These are phyloP conservation scores for Pluvianellus socialis DNA, from an alignment of 2,113 vertebrate species.

Conservation along the genomic window DNA sequence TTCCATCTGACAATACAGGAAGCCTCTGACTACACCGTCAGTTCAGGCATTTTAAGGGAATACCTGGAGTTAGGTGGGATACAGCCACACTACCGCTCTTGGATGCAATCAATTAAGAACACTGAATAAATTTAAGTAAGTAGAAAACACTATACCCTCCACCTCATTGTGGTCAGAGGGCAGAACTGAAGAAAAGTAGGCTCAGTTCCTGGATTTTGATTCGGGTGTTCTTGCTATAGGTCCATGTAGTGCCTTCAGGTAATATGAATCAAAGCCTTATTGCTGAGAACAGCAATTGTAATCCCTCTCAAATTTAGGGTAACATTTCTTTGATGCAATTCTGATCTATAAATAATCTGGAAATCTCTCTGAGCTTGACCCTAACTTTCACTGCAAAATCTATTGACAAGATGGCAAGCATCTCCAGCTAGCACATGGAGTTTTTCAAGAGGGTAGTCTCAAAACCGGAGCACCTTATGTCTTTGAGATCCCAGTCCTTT, in stretches of 20 bases:
- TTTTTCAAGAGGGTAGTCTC: neutral
- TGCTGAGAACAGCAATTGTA: conserved; percentile 22
- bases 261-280: neutral
- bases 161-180: neutral
- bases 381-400: neutral
- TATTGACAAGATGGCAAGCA: neutral
- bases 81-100: neutral
- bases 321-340: conserved; percentile 17
- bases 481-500: neutral
- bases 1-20: neutral
- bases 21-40: neutral
- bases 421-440: neutral
- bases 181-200: neutral
- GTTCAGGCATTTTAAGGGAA: neutral
- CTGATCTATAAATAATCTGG: conserved; percentile 4
- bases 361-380: conserved; percentile 1
- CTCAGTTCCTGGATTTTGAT: neutral
- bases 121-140: neutral
- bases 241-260: neutral
- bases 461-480: neutral
- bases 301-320: conserved; percentile 7
- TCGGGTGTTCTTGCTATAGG: neutral
- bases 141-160: neutral
- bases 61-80: neutral
- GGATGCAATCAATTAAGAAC: neutral